A percentile compares a stretch with the other conserved stretches of the same genome.
These are phyloP conservation scores for Charina bottae DNA, from an alignment of 2,113 vertebrate species.

Conservation along the genomic window DNA sequence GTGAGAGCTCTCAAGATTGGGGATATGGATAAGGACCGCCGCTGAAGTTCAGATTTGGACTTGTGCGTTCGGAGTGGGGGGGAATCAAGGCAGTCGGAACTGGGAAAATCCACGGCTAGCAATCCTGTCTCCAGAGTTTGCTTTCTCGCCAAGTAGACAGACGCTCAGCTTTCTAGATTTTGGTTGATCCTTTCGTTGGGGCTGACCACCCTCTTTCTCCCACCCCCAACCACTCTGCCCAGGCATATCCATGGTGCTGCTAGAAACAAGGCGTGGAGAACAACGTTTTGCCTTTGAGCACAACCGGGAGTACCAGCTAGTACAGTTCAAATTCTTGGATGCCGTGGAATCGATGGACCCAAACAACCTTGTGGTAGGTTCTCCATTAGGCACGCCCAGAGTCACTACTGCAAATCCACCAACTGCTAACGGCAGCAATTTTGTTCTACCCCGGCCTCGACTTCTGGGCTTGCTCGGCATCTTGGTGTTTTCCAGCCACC, in stretches of 20 bases:
- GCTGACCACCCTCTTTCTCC: no score
- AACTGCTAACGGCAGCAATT: background rate
- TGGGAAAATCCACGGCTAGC: background rate
- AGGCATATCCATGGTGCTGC: slow-evolving; percentile 91
- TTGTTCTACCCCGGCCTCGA: background rate
- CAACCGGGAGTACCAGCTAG: slow-evolving; percentile 92
- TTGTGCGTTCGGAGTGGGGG: background rate
- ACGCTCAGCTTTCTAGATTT: background rate
- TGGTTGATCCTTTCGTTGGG: background rate
- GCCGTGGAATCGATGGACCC: slow-evolving; percentile 97
- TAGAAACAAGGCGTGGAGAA: slow-evolving; percentile 83
- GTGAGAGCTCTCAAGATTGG: background rate
- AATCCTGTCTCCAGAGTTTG: background rate
- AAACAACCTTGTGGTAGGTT: slow-evolving; percentile 93
- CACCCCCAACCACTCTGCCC: background rate
- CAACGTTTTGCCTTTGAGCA: slow-evolving; percentile 93
- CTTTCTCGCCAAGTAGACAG: background rate
- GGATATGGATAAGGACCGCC: background rate
- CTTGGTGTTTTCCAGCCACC: background rate
- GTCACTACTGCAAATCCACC: background rate
- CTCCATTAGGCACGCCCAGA: accelerated
- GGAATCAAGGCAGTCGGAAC: background rate
- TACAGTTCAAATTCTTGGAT: slow-evolving; percentile 94
- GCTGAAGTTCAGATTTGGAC: background rate
- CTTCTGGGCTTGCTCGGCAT: background rate